Percentiles rank a stretch among this genome's conserved stretches.
These are phyloP conservation scores for Nasonia vitripennis DNA, from an alignment of 1,140 invertebrate species.

Conservation along the genomic window DNA sequence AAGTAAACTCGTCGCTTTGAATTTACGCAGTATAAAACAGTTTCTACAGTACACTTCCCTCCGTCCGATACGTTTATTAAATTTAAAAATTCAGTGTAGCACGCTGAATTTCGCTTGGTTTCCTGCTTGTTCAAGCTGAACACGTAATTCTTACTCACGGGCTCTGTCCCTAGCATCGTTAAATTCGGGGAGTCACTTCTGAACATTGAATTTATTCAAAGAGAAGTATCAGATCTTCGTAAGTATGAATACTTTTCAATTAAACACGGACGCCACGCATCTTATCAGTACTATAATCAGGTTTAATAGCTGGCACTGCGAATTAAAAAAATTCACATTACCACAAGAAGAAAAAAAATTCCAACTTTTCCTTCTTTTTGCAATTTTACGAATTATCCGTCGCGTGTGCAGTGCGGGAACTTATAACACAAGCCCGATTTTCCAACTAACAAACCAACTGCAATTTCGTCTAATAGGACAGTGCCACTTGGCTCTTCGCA, in stretches of 20 bases:
- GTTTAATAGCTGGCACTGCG: too few relatives aligned
- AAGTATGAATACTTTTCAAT: too few relatives aligned
- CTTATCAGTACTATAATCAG: too few relatives aligned
- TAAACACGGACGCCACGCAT: too few relatives aligned
- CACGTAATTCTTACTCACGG: neutral
- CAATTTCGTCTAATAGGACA: neutral
- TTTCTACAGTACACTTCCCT: too few relatives aligned
- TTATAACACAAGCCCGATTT: neutral
- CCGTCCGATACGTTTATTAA: too few relatives aligned
- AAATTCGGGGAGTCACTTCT: neutral
- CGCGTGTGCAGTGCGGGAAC: neutral
- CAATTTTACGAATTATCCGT: neutral
- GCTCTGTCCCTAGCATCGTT: neutral
- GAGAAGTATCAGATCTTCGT: too few relatives aligned
- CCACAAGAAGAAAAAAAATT: neutral
- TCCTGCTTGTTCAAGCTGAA: neutral
- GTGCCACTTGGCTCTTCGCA: neutral
- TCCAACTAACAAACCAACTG: neutral
- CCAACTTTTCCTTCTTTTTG: neutral
- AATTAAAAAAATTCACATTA: neutral
- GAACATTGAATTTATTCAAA: too few relatives aligned
- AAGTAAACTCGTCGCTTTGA: too few relatives aligned
- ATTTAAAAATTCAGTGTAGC: neutral
- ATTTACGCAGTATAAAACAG: too few relatives aligned
- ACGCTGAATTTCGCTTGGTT: neutral